Evolutionary conservation across 2,888 invertebrate species (phyloP).

Genomic region (Napeogenes inachia): DNA sequence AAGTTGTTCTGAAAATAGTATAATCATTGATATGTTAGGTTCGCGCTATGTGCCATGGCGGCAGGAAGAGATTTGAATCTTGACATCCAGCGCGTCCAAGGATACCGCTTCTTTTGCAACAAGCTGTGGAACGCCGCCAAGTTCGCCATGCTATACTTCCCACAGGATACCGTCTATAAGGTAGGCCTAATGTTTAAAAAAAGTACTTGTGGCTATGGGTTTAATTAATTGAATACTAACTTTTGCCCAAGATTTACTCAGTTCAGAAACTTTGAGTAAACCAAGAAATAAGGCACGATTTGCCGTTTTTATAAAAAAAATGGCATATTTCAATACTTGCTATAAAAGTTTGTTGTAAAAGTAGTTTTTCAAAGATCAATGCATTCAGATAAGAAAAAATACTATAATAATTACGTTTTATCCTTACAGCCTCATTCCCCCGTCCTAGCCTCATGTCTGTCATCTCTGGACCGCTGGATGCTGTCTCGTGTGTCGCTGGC

Average conservation of each 20-base stretch:
- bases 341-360: too few species aligned
- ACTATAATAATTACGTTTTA: too few species aligned
- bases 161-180: conserved; percentile 72
- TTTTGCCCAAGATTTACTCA: too few species aligned
- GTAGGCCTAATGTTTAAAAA: conserved; percentile 36
- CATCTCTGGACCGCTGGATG: conserved; percentile 95
- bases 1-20: neutral
- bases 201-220: neutral
- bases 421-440: conserved; percentile 42
- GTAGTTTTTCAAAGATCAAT: too few species aligned
- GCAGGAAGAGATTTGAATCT: conserved; percentile 97
- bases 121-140: conserved; percentile 99
- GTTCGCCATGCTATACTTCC: conserved; percentile 89
- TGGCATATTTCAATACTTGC: too few species aligned
- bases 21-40: conserved; percentile 66
- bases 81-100: conserved; percentile 95
- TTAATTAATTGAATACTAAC: too few species aligned
- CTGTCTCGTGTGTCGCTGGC: conserved; percentile 89
- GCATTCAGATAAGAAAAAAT: too few species aligned
- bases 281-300: too few species aligned
- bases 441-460: conserved; percentile 58
- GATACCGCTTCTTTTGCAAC: conserved; percentile 98
- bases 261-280: too few species aligned
- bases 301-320: too few species aligned
- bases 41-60: conserved; percentile 92